These are phyloP conservation scores for Neosilurus hyrtlii DNA, from an alignment of 2,797 vertebrate genomes.

Conservation along the genomic window DNA sequence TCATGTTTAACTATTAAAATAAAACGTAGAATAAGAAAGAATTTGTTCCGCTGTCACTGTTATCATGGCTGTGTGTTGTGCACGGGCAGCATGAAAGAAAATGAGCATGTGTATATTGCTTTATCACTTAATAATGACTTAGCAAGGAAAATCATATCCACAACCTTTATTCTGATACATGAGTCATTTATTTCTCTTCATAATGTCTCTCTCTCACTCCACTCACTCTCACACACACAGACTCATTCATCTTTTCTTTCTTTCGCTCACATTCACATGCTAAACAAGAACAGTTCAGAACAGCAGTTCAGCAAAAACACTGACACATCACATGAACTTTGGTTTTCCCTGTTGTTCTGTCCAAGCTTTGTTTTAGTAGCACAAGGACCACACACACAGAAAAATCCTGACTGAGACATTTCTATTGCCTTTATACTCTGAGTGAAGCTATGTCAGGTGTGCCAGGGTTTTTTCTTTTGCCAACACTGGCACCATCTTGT, in stretches of 20 bases:
- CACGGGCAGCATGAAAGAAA: not conserved
- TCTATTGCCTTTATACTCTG: not conserved
- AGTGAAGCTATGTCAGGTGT: not conserved
- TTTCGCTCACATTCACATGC: no score
- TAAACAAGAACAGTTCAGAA: not conserved
- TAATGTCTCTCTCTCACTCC: not conserved
- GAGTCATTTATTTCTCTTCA: not conserved
- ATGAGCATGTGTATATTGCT: not conserved
- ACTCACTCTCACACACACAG: not conserved
- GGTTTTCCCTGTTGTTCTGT: not conserved
- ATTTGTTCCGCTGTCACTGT: not conserved
- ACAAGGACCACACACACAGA: not conserved
- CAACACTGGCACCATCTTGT: slow-evolving; percentile 2
- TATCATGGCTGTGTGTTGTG: not conserved
- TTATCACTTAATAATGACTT: not conserved
- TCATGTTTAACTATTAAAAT: not conserved
- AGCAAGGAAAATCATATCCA: no score
- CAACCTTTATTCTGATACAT: not conserved
- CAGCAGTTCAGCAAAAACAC: not conserved
- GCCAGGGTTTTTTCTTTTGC: not conserved
- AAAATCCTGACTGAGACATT: not conserved
- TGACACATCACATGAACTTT: no score
- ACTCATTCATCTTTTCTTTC: not conserved
- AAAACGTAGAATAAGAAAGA: not conserved
- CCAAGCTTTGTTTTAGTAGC: not conserved